Conservation (phyloP, 2,888 invertebrate species). For the Trilocha varians region DNA sequence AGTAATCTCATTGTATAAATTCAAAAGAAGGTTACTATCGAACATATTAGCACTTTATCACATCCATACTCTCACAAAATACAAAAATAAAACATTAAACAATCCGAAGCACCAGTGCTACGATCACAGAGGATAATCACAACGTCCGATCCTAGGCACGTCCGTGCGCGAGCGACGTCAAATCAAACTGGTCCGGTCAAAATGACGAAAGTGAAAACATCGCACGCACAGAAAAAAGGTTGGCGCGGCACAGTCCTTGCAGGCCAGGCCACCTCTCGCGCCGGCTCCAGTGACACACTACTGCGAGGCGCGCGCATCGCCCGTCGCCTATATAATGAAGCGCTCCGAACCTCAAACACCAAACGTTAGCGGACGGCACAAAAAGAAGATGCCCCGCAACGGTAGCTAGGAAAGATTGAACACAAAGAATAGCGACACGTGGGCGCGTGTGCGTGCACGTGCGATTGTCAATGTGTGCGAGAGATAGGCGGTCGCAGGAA, state of each 20-base stretch:
- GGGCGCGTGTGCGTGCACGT: slow-evolving; percentile 64
- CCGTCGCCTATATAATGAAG: slow-evolving; percentile 68
- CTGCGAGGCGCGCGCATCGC: slow-evolving; percentile 65
- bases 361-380: slow-evolving; percentile 62
- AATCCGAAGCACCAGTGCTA: slow-evolving; percentile 55
- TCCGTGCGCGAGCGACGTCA: slow-evolving; percentile 71
- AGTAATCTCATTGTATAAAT: slow-evolving; percentile 71
- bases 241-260: slow-evolving; percentile 68
- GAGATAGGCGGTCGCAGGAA: slow-evolving; percentile 73
- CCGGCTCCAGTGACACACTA: slow-evolving; percentile 70
- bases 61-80: slow-evolving; percentile 64
- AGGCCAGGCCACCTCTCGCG: slow-evolving; percentile 69
- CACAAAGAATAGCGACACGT: slow-evolving; percentile 66
- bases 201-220: slow-evolving; percentile 74
- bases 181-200: slow-evolving; percentile 72
- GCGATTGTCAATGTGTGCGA: slow-evolving; percentile 59
- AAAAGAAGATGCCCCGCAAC: slow-evolving; percentile 68
- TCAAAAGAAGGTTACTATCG: slow-evolving; percentile 64
- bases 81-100: slow-evolving; percentile 43
- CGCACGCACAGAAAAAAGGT: slow-evolving; percentile 72
- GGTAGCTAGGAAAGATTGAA: slow-evolving; percentile 66
- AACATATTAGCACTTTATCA: slow-evolving; percentile 72
- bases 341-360: slow-evolving; percentile 56
- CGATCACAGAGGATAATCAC: slow-evolving; percentile 62
- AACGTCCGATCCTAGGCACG: slow-evolving; percentile 63